Base-by-base conservation (phyloP, 2,797 vertebrate genomes). In the Pangasius djambal region DNA sequence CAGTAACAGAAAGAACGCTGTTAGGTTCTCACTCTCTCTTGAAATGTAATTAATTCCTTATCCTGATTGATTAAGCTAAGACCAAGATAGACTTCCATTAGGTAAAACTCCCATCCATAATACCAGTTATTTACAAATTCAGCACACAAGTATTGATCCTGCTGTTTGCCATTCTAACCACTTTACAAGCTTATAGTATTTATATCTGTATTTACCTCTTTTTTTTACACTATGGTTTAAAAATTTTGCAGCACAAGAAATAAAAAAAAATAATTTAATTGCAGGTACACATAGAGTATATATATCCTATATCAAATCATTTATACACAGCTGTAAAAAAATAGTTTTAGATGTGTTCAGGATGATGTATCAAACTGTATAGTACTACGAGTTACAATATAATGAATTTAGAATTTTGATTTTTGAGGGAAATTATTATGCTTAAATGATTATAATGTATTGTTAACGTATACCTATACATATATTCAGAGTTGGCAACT, bases 21-120 rank as follows among this genome's bases (percentile, higher is more conserved):
- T 87, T 40, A 34, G 48, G 18, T 34, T 57, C 57, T 87, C 63
- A 44, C 44, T 6, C 59, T 28, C 74, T 67, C 37, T 20, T 83
- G 52, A 70, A 79, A 48, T 69, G 61, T 59, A 44, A 87, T 83
- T 82, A 44, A 82, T 57, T 82, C 86, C 25, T 87, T 59, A 72
- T 83, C 65, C 34, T 44, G 34, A 82, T 67, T 59, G 65, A 82
- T 72, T n/a, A 72, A 83, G 52, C 50, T 44, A 44, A 83, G 37
- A 31, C 87, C 8, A 63, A 83, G 28, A 83, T 83, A 48, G 81
- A 83, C 59, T n/a, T 63, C 37, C 20, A 28, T 63, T 40, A 40
- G 37, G 63, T 44, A 59, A 72, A 82, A 44, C 34, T 52, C 50
- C 28, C 6, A 63, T 88, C 52, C 28, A 55, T 88, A 87, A 87